Conservation (phyloP, 2,113 vertebrate species). For the Rhea pennata region DNA sequence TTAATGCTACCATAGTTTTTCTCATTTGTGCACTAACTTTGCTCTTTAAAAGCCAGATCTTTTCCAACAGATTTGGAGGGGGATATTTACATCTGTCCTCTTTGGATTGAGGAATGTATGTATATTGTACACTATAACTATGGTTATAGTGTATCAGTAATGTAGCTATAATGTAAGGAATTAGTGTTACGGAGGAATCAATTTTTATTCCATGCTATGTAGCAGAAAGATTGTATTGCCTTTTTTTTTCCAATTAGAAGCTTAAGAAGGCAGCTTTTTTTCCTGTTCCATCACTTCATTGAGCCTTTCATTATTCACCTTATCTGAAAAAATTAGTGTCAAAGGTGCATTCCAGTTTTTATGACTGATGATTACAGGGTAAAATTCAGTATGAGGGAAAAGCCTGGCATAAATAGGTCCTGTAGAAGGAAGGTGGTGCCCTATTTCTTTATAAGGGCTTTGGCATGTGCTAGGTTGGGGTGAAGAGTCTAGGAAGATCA, state of each 20-base stretch:
- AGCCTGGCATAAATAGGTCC: neutral
- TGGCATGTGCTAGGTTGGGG: neutral
- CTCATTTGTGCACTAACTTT: neutral
- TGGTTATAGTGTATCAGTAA: too few relatives aligned
- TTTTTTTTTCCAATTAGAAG: too few relatives aligned
- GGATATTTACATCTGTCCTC: neutral
- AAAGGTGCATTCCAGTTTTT: neutral
- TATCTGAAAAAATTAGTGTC: neutral
- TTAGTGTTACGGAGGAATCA: neutral
- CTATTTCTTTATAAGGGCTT: neutral
- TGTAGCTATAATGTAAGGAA: neutral
- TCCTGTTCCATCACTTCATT: neutral
- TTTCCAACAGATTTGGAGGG: neutral
- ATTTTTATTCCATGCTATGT: neutral
- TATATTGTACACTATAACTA: too few relatives aligned
- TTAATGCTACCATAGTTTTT: neutral
- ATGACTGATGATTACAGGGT: neutral
- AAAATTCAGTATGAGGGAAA: neutral
- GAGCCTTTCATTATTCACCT: neutral
- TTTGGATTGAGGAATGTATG: neutral
- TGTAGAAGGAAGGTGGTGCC: neutral
- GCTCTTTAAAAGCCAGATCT: neutral
- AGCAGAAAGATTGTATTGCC: neutral
- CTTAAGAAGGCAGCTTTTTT: neutral
- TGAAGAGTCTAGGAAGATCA: neutral